Conservation (phyloP, 2,888 invertebrate species). For the Trissoscelio sp. region DNA sequence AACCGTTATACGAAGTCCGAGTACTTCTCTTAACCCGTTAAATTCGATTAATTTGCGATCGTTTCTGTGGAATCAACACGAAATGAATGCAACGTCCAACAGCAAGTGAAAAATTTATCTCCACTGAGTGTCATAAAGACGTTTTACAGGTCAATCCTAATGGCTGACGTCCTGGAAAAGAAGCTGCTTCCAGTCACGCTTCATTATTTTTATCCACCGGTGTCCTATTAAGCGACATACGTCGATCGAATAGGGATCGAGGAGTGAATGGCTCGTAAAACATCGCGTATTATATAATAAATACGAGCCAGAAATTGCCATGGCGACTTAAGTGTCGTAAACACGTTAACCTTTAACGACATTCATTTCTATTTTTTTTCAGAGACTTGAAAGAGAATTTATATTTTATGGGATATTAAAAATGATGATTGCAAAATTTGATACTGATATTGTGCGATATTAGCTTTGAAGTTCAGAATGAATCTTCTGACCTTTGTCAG, state of each 20-base stretch:
- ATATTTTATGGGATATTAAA: no score
- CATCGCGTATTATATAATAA: constrained; percentile 36
- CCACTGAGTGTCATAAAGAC: constrained; percentile 37
- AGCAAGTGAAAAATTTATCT: constrained; percentile 37
- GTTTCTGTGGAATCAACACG: not conserved
- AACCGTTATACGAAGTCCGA: constrained; percentile 73
- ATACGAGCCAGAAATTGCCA: constrained; percentile 32
- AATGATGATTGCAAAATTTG: no score
- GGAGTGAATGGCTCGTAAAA: constrained; percentile 52
- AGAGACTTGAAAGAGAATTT: no score
- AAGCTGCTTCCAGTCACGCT: constrained; percentile 50
- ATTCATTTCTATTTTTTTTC: not conserved
- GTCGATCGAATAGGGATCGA: constrained; percentile 46
- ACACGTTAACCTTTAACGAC: not conserved
- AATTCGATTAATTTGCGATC: constrained; percentile 70
- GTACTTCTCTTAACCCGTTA: constrained; percentile 49
- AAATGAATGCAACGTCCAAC: constrained; percentile 16
- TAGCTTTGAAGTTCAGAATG: no score
- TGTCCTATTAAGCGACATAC: constrained; percentile 41
- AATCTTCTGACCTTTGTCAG: no score
- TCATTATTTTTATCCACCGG: constrained; percentile 60
- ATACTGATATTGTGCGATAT: no score
- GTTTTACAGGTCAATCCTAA: constrained; percentile 48
- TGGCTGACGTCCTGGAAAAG: constrained; percentile 36
- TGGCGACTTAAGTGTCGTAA: not conserved